phyloP scores from a whole-genome alignment of 1,140 invertebrate species.

The Archivesica marissinica region DNA sequence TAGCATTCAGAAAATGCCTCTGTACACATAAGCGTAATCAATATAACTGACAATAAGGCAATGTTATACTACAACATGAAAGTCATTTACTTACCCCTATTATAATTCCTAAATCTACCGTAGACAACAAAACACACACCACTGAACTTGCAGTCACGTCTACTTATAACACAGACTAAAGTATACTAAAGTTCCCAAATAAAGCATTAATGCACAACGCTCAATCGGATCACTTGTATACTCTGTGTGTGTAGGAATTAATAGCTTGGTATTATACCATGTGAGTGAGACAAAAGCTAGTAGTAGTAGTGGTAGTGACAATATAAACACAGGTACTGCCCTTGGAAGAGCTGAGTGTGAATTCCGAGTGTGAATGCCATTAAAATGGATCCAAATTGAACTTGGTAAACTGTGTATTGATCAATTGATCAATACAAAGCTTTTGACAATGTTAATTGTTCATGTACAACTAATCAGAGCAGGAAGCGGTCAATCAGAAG shows the following conservation, averaged over 20 bases:
- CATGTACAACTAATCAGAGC: background rate
- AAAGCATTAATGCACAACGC: background rate
- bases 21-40: background rate
- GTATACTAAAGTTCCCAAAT: background rate
- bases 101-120: background rate
- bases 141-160: background rate
- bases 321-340: constrained; percentile 4
- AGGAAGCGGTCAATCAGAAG: constrained; percentile 4
- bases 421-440: background rate
- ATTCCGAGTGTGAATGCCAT: background rate
- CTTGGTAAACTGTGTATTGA: constrained; percentile 10
- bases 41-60: background rate
- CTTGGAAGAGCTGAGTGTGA: background rate
- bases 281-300: background rate
- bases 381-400: background rate
- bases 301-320: constrained; percentile 13
- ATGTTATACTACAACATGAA: background rate
- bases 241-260: background rate
- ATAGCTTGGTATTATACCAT: background rate
- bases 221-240: background rate
- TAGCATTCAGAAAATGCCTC: background rate
- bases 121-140: background rate
- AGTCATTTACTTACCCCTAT: background rate
- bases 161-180: background rate
- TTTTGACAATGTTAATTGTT: background rate